Conservation (phyloP, 1,140 invertebrate species). For the Neoseiulus cucumeris region DNA sequence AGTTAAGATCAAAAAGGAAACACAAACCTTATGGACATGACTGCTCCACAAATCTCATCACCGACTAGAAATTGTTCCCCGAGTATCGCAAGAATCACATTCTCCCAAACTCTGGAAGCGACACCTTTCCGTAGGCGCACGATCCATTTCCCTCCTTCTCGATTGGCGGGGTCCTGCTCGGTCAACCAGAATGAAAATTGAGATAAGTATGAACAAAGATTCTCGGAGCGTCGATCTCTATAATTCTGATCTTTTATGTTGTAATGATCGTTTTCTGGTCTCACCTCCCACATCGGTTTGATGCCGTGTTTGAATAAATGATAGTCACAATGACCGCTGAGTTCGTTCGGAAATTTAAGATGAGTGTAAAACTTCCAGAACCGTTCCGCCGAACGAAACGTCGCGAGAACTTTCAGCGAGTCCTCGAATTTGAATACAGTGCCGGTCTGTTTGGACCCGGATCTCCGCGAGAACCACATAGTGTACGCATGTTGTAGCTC, state of each 20-base stretch:
- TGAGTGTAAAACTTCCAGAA: conserved; percentile 92
- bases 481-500: conserved; percentile 70
- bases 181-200: background rate
- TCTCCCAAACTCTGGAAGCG: conserved; percentile 92
- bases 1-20: background rate
- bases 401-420: conserved; percentile 52
- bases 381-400: conserved; percentile 57
- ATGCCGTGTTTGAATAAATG: conserved; percentile 97
- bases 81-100: conserved; percentile 83
- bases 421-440: conserved; percentile 46
- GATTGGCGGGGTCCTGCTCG: conserved; percentile 67
- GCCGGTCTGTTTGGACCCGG: conserved; percentile 39
- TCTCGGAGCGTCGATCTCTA: too few species aligned
- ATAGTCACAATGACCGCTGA: conserved; percentile 76
- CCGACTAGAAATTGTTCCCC: conserved; percentile 98
- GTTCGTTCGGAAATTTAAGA: conserved; percentile 61
- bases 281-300: conserved; percentile 91
- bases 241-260: background rate
- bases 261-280: conserved; percentile 16
- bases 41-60: conserved; percentile 92
- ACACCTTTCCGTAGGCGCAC: conserved; percentile 79
- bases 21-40: conserved; percentile 67
- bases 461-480: conserved; percentile 64
- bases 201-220: conserved; percentile 9
- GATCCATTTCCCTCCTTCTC: conserved; percentile 91